phyloP scores from a whole-genome alignment of 2,888 invertebrate species.

The Horisme vitalbata region DNA sequence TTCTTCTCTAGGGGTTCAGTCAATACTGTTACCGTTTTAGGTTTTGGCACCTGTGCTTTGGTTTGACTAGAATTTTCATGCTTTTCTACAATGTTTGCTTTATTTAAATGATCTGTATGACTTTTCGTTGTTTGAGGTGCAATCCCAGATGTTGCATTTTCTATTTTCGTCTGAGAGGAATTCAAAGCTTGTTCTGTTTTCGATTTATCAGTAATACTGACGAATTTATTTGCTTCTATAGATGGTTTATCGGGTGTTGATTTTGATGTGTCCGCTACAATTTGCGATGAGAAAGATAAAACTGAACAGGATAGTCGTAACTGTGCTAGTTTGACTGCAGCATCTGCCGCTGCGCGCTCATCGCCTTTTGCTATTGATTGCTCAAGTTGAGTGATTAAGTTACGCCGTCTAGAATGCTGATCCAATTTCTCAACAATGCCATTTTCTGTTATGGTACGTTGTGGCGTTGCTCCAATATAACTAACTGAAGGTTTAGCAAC shows the following conservation, averaged over 20 bases:
- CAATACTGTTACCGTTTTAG: slow-evolving; percentile 12
- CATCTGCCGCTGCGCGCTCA: slow-evolving; percentile 88
- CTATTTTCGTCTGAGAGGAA: not conserved
- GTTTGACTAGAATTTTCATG: slow-evolving; percentile 8
- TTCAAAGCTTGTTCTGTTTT: slow-evolving; percentile 13
- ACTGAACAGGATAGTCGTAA: slow-evolving; percentile 89
- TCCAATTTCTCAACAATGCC: slow-evolving; percentile 29
- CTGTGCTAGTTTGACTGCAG: slow-evolving; percentile 90
- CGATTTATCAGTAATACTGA: too few species aligned
- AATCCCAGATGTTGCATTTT: not conserved
- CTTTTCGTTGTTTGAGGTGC: not conserved
- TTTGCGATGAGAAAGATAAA: slow-evolving; percentile 72
- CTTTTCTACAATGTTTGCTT: not conserved
- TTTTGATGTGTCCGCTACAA: slow-evolving; percentile 50
- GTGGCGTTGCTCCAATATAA: slow-evolving; percentile 10
- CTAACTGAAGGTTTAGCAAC: not conserved
- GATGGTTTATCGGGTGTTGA: slow-evolving; percentile 18
- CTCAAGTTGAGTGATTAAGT: slow-evolving; percentile 87
- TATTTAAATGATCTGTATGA: not conserved
- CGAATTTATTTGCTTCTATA: not conserved
- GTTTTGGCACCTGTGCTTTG: not conserved
- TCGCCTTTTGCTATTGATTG: slow-evolving; percentile 90
- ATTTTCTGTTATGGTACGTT: not conserved
- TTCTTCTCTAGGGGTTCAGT: slow-evolving; percentile 11
- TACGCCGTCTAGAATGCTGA: slow-evolving; percentile 61